These are phyloP conservation scores for Cercopithecus mona DNA, from an alignment of 2,113 vertebrate genomes.

Conservation along the genomic window DNA sequence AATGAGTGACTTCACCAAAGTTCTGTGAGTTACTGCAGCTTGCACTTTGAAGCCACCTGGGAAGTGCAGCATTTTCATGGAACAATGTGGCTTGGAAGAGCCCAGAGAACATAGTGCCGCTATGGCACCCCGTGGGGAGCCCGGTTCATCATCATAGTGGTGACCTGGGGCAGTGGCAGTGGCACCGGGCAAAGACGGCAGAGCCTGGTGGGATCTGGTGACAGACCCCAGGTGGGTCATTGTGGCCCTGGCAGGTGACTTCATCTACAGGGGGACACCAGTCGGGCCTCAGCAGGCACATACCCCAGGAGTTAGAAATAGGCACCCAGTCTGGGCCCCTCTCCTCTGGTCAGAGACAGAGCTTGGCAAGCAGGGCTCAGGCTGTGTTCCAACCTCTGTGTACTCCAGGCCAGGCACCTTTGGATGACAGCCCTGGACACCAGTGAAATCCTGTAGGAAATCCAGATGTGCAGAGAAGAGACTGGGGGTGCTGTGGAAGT, in stretches of 20 bases:
- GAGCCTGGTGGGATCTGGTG: fast-evolving
- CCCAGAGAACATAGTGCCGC: not conserved
- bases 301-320: not conserved
- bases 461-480: not conserved
- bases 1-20: fast-evolving
- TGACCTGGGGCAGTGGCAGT: not conserved
- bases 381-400: not conserved
- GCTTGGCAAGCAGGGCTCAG: not conserved
- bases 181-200: fast-evolving
- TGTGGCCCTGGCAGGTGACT: not conserved
- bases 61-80: not conserved
- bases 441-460: not conserved
- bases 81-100: not conserved
- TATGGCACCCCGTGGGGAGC: not conserved
- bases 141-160: not conserved
- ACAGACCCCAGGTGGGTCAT: not conserved
- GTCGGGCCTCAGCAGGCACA: fast-evolving
- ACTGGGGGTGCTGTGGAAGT: not conserved
- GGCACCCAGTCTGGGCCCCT: fast-evolving
- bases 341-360: no score
- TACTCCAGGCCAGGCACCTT: fast-evolving
- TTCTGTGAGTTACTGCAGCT: not conserved
- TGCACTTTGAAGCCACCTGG: not conserved
- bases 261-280: not conserved
- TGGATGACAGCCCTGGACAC: not conserved